Percentiles rank a stretch among this genome's conserved stretches.
Conservation (phyloP, 1,140 invertebrate genomes). For the Aphelenchoides besseyi region DNA sequence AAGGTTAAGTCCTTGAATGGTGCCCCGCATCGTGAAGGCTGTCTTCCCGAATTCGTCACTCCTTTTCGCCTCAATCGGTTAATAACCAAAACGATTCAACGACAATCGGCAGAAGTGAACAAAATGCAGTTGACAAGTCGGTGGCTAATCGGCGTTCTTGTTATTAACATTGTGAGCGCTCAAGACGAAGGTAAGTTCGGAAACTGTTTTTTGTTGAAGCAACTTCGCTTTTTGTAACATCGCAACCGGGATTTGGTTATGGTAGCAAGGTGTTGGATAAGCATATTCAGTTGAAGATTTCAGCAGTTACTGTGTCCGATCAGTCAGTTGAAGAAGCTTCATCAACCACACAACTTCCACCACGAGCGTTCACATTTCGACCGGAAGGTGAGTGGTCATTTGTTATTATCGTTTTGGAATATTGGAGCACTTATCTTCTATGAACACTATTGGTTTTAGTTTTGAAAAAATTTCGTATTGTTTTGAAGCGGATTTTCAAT, state of each 20-base stretch:
- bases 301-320: too few species aligned
- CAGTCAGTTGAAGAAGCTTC: too few species aligned
- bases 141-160: background rate
- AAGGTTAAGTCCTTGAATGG: too few species aligned
- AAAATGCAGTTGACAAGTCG: background rate
- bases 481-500: conserved; percentile 16
- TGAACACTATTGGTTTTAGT: background rate
- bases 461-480: background rate
- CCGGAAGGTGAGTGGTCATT: conserved; percentile 3
- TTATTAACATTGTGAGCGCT: background rate
- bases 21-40: too few species aligned
- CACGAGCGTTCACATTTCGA: conserved; percentile 4
- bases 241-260: background rate
- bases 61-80: background rate
- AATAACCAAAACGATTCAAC: background rate
- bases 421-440: too few species aligned
- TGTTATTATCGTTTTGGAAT: too few species aligned
- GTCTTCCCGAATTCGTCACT: too few species aligned
- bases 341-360: background rate
- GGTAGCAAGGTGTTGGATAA: background rate
- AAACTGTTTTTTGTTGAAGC: background rate
- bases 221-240: background rate
- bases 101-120: background rate
- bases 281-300: too few species aligned
- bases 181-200: background rate